Conservation (phyloP, 1,140 invertebrate genomes). For the Tetranychus urticae region DNA sequence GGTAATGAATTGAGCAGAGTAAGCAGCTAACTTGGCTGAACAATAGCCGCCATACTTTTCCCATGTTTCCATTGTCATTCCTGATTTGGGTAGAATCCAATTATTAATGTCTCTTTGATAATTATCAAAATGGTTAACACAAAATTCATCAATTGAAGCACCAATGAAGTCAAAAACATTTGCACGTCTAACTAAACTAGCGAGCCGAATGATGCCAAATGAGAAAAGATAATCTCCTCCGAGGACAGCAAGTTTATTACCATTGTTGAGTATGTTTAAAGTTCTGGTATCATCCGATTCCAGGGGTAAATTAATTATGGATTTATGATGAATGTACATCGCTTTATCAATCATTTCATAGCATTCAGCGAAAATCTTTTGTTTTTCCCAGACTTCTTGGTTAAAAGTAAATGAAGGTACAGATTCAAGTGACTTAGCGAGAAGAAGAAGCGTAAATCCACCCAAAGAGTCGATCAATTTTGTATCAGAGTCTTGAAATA, state of each 20-base stretch:
- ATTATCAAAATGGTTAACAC: not conserved
- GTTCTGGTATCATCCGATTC: not conserved
- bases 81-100: not conserved
- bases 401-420: not conserved
- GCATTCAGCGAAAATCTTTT: conserved; percentile 2
- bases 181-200: not conserved
- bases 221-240: conserved; percentile 5
- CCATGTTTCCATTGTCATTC: not conserved
- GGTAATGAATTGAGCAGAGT: not conserved
- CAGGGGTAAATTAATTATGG: conserved; percentile 1
- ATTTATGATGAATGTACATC: conserved; percentile 1
- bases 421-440: not conserved
- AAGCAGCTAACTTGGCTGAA: not conserved
- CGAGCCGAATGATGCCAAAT: not conserved
- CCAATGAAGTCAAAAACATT: not conserved
- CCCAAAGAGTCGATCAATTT: not conserved
- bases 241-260: conserved; percentile 1
- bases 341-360: conserved; percentile 5
- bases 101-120: not conserved
- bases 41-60: not conserved
- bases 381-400: not conserved
- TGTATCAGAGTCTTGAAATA: not conserved
- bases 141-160: conserved; percentile 1
- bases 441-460: not conserved
- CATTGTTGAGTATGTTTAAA: not conserved